These are phyloP conservation scores for Synodontis membranacea DNA, from an alignment of 2,113 vertebrate genomes.

Conservation along the genomic window DNA sequence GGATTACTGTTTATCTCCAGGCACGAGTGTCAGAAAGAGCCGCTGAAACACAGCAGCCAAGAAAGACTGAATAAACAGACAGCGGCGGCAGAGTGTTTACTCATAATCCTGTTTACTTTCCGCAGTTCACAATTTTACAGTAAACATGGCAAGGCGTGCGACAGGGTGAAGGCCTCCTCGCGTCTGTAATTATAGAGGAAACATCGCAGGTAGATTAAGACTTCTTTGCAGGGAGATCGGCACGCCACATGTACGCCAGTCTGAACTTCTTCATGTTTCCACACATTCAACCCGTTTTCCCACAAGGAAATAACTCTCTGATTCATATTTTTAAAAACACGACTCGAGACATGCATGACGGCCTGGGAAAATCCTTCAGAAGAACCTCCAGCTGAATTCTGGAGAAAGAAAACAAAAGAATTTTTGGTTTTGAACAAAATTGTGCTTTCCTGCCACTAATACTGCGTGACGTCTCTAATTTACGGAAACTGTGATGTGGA, in stretches of 20 bases:
- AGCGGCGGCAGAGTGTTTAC: not conserved
- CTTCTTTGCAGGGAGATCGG: slow-evolving; percentile 9
- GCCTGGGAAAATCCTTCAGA: not conserved
- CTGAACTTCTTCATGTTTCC: not conserved
- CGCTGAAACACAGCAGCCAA: not conserved
- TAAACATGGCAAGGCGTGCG: not conserved
- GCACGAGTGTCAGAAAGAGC: not conserved
- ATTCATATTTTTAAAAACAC: not conserved
- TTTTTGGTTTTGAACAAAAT: not conserved
- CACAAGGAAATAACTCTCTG: not conserved
- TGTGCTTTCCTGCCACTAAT: not conserved
- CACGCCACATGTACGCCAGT: not conserved
- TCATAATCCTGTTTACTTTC: not conserved
- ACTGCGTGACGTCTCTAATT: not conserved
- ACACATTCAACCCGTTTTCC: too few relatives aligned
- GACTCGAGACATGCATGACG: not conserved
- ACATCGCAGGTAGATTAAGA: not conserved
- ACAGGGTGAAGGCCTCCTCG: not conserved
- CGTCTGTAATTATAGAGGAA: not conserved
- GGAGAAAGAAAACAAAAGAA: not conserved
- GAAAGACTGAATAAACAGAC: not conserved
- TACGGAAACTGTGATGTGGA: not conserved
- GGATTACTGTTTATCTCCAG: not conserved
- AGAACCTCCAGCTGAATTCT: not conserved
- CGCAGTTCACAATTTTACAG: not conserved